Conservation (phyloP, 2,797 vertebrate genomes). For the Pseudochirops corinnae region DNA sequence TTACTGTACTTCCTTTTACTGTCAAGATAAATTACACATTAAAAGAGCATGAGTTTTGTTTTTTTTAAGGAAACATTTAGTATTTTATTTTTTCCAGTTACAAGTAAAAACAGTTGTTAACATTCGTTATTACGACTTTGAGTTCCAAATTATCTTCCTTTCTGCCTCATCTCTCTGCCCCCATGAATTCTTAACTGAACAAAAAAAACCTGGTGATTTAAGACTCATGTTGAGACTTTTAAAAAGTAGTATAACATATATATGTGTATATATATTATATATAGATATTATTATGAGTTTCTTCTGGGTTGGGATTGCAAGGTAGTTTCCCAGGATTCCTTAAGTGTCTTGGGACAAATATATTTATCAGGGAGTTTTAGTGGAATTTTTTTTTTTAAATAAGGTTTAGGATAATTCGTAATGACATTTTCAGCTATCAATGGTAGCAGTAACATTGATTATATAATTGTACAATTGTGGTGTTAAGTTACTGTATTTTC, state of each 20-base stretch:
- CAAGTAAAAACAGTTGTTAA: too few relatives aligned
- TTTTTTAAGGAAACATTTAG: too few relatives aligned
- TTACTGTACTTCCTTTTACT: not conserved
- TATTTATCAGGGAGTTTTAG: not conserved
- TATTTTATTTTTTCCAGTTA: too few relatives aligned
- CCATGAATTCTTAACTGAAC: not conserved
- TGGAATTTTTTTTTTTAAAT: not conserved
- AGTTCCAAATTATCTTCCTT: too few relatives aligned
- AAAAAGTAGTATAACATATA: too few relatives aligned
- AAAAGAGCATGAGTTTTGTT: not conserved
- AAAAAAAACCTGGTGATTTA: not conserved
- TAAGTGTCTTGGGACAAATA: not conserved
- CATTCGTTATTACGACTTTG: too few relatives aligned
- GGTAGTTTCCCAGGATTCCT: not conserved
- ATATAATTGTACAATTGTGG: not conserved
- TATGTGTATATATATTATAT: not conserved
- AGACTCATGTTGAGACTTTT: not conserved
- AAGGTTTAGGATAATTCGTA: not conserved
- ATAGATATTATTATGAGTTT: not conserved
- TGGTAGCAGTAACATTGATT: not conserved
- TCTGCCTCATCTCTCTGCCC: too few relatives aligned
- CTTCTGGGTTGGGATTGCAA: not conserved
- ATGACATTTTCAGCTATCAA: not conserved
- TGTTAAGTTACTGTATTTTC: not conserved
- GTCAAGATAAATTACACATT: not conserved